Evolutionary conservation across 2,113 vertebrate genomes (phyloP).

Genomic region (Dasyurus viverrinus): DNA sequence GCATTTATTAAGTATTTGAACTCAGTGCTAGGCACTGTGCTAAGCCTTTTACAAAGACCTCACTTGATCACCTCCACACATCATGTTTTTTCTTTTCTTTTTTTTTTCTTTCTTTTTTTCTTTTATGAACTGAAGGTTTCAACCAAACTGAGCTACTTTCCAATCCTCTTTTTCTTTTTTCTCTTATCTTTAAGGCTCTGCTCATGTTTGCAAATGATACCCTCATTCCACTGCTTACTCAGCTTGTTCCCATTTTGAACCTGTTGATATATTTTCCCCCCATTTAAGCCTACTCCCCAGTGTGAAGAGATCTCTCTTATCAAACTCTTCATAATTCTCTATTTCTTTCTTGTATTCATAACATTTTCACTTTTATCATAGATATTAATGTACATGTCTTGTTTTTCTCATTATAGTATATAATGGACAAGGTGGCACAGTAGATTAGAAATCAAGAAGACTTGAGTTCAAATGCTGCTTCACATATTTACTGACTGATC

Average conservation of each 20-base stretch:
- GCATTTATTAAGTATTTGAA: background rate
- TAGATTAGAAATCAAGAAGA: background rate
- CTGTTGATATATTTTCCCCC: background rate
- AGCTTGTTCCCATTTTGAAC: background rate
- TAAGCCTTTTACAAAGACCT: background rate
- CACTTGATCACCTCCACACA: background rate
- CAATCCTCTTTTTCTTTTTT: background rate
- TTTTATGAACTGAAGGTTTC: background rate
- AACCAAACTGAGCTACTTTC: background rate
- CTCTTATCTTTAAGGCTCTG: background rate
- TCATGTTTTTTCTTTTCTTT: background rate
- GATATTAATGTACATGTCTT: background rate
- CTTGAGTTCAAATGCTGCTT: background rate
- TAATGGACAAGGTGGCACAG: background rate
- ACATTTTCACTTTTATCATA: background rate
- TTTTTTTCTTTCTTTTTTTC: too few relatives aligned
- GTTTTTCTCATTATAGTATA: background rate
- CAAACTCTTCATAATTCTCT: background rate
- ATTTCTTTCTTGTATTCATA: background rate
- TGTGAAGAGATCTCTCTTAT: background rate
- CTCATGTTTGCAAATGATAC: background rate
- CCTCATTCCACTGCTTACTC: background rate
- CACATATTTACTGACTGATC: background rate
- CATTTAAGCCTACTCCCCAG: background rate
- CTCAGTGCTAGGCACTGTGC: background rate